A percentile compares a stretch with the other conserved stretches of the same genome.
Evolutionary conservation across 2,113 vertebrate species (phyloP).

Genomic region (Etia nguti): DNA sequence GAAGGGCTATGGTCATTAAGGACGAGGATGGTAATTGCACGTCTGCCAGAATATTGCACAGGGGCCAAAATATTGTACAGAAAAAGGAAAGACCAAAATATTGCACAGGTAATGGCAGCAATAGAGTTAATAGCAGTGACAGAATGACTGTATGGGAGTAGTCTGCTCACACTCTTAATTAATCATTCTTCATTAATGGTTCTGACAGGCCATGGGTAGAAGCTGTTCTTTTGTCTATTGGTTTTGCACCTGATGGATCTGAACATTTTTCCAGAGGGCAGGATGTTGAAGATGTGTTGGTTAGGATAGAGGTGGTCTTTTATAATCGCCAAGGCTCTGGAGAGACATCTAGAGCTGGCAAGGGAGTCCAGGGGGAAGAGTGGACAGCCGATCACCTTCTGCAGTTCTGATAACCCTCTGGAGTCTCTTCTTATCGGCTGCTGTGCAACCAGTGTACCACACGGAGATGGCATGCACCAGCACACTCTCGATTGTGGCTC

Average conservation of each 20-base stretch:
- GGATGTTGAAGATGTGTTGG: background rate
- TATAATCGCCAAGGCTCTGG: rapidly evolving
- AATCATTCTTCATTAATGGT: rapidly evolving
- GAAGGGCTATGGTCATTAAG: rapidly evolving
- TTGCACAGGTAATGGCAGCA: rapidly evolving
- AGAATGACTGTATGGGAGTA: too few species aligned
- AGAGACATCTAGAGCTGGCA: rapidly evolving
- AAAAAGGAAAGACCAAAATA: background rate
- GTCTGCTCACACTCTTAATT: too few species aligned
- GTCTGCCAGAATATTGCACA: background rate
- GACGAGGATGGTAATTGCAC: background rate
- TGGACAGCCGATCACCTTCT: background rate
- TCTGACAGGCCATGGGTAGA: too few species aligned
- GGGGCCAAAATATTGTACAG: background rate
- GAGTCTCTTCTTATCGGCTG: background rate
- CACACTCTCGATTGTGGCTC: rapidly evolving
- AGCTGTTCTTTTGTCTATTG: background rate
- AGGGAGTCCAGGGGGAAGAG: background rate
- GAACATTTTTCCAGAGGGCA: background rate
- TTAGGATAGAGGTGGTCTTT: background rate
- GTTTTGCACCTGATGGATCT: background rate
- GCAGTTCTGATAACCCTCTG: rapidly evolving
- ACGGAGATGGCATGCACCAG: rapidly evolving
- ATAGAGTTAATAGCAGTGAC: too few species aligned
- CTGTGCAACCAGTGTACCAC: background rate